These are phyloP conservation scores for Numida meleagris DNA, from an alignment of 2,113 vertebrate genomes.

Conservation along the genomic window DNA sequence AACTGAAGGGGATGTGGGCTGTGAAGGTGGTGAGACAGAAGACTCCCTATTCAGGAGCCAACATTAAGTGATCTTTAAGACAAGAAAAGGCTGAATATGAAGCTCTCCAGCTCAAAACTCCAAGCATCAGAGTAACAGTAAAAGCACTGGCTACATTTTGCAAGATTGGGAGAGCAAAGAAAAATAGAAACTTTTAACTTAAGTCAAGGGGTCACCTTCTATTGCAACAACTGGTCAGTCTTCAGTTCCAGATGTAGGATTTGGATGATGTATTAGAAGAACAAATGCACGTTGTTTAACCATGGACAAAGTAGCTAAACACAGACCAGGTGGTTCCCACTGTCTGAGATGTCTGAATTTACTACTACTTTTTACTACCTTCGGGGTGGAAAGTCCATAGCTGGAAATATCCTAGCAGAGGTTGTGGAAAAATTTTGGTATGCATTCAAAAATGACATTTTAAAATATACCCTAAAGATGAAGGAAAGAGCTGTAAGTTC, in stretches of 20 bases:
- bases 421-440: not conserved
- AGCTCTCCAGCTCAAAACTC: slow-evolving; percentile 2
- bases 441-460: not conserved
- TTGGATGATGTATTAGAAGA: not conserved
- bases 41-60: not conserved
- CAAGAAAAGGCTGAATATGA: slow-evolving; percentile 22
- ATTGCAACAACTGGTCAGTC: not conserved
- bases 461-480: not conserved
- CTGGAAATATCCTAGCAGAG: not conserved
- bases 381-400: not conserved
- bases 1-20: not conserved
- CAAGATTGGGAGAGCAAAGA: not conserved
- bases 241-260: not conserved
- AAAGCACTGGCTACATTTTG: not conserved
- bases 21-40: not conserved
- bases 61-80: slow-evolving; percentile 9
- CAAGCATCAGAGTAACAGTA: not conserved
- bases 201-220: not conserved
- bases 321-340: not conserved
- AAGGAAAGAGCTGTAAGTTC: not conserved
- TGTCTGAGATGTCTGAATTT: not conserved
- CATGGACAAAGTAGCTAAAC: not conserved
- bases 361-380: not conserved
- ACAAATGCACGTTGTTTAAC: not conserved
- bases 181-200: not conserved